A percentile compares a stretch with the other conserved stretches of the same genome.
These are phyloP conservation scores for Mustela nigripes DNA, from an alignment of 2,113 vertebrate genomes.

Conservation along the genomic window DNA sequence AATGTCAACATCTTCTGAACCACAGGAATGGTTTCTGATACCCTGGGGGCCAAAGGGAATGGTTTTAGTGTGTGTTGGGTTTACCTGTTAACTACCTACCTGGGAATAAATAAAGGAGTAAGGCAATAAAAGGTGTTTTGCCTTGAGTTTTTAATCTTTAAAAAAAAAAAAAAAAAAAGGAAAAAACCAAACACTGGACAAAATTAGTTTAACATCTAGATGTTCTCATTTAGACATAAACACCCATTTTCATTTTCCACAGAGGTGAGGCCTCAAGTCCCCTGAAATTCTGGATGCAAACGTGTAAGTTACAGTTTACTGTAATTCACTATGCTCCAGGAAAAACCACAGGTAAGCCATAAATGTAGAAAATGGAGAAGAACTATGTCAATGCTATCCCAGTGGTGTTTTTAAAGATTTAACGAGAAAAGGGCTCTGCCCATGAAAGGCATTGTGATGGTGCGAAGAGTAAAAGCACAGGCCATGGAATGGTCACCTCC, in stretches of 20 bases:
- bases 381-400: not conserved
- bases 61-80: not conserved
- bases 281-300: constrained; percentile 8
- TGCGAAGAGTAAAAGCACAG: not conserved
- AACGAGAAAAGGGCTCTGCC: not conserved
- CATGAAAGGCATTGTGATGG: not conserved
- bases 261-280: not conserved
- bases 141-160: constrained; percentile 6
- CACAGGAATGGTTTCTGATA: not conserved
- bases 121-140: constrained; percentile 13
- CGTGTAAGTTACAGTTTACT: not conserved
- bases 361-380: not conserved
- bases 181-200: not conserved
- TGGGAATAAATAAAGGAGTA: constrained; percentile 21
- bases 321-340: not conserved
- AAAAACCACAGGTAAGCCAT: not conserved
- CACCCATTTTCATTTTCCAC: constrained; percentile 61
- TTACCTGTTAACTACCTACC: not conserved
- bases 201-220: constrained; percentile 6
- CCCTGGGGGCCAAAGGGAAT: not conserved
- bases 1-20: not conserved
- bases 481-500: not conserved
- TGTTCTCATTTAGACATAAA: constrained; percentile 35
- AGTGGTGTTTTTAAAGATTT: not conserved
- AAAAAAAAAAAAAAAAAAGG: not conserved